Percentiles rank a stretch among this genome's conserved stretches.
Conservation (phyloP, 2,113 vertebrate species). For the Ochotona curzoniae region DNA sequence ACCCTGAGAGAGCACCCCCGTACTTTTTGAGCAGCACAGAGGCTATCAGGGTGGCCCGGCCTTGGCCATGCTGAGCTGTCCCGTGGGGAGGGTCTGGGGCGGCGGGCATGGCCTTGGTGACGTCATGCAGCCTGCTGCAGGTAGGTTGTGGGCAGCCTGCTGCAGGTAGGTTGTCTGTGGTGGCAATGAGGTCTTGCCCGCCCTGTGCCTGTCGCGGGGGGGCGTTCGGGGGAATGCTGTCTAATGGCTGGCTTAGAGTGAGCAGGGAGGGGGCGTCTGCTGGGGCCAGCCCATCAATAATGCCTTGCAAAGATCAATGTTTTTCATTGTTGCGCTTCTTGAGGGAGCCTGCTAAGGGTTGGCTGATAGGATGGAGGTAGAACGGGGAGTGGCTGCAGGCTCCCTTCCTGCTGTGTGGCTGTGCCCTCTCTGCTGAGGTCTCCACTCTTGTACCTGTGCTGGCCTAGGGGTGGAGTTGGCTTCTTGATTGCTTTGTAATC, state of each 20-base stretch:
- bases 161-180: background rate
- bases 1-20: background rate
- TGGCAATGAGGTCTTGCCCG: background rate
- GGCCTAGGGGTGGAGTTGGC: background rate
- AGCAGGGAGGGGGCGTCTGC: background rate
- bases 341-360: background rate
- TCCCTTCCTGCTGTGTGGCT: background rate
- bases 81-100: background rate
- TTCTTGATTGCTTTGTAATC: background rate
- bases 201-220: background rate
- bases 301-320: slow-evolving; percentile 56
- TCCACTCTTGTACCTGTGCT: background rate
- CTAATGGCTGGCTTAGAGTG: slow-evolving; percentile 33
- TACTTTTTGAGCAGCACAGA: background rate
- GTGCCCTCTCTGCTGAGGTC: background rate
- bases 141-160: background rate
- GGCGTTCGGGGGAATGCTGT: background rate
- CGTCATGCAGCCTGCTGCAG: background rate
- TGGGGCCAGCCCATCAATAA: slow-evolving; percentile 63
- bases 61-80: background rate
- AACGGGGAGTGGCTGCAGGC: background rate
- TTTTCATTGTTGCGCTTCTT: slow-evolving; percentile 13
- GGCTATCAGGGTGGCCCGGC: background rate
- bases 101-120: background rate
- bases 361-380: background rate